A percentile compares a stretch with the other conserved stretches of the same genome.
These are phyloP conservation scores for Oncorhynchus clarkii DNA, from an alignment of 2,113 vertebrate species.

Conservation along the genomic window DNA sequence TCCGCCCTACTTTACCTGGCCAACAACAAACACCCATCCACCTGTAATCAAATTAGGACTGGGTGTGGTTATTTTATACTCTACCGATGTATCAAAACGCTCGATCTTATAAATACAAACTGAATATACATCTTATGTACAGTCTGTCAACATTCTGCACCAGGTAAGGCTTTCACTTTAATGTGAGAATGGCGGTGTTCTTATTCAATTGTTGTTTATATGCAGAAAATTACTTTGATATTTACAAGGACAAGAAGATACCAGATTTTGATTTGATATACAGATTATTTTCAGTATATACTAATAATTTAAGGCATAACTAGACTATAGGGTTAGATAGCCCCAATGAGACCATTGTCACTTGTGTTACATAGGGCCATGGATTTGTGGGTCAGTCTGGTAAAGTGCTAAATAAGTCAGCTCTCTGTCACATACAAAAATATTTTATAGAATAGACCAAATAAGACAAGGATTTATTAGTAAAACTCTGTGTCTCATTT, in stretches of 20 bases:
- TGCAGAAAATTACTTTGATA: neutral
- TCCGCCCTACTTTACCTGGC: neutral
- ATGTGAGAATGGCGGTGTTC: neutral
- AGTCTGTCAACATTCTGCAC: neutral
- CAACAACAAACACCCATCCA: neutral
- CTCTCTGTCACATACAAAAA: too few relatives aligned
- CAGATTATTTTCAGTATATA: neutral
- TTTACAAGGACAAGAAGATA: neutral
- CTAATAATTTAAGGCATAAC: neutral
- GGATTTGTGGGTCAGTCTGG: too few relatives aligned
- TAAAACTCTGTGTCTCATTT: too few relatives aligned
- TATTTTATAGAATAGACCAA: too few relatives aligned
- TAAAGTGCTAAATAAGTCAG: too few relatives aligned
- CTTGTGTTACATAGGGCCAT: too few relatives aligned
- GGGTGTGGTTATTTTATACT: neutral
- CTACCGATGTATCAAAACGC: neutral
- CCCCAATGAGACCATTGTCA: too few relatives aligned
- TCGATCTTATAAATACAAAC: constrained; percentile 33
- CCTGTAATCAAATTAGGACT: neutral
- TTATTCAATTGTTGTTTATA: neutral
- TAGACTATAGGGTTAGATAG: too few relatives aligned
- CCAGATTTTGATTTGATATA: too few relatives aligned
- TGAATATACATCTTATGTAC: neutral
- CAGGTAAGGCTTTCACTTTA: constrained; percentile 22
- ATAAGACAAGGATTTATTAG: too few relatives aligned